Percentiles rank a stretch among this genome's conserved stretches.
Evolutionary conservation across 2,113 vertebrate species (phyloP).

Genomic region (Albula goreensis): DNA sequence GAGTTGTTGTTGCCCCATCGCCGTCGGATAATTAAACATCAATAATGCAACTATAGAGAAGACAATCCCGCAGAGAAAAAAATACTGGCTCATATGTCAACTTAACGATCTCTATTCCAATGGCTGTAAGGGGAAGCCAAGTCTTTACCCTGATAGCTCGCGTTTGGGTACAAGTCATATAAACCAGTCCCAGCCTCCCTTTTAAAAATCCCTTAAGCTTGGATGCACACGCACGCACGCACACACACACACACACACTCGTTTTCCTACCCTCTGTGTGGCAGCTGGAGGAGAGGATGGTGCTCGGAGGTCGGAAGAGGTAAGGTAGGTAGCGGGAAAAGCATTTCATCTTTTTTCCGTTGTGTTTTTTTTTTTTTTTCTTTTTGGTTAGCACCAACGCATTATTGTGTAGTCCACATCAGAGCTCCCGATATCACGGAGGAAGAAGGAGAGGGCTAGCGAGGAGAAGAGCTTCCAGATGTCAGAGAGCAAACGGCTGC

Average conservation of each 20-base stretch:
- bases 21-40: conserved; percentile 3
- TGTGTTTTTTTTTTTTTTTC: conserved; percentile 20
- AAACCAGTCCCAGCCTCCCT: background rate
- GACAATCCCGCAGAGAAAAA: background rate
- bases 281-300: conserved; percentile 80
- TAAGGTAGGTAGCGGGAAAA: conserved; percentile 84
- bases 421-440: conserved; percentile 19
- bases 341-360: conserved; percentile 79
- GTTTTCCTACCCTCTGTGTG: conserved; percentile 76
- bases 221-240: conserved; percentile 11
- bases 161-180: background rate
- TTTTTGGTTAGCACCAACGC: conserved; percentile 25
- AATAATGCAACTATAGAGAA: background rate
- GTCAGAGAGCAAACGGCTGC: conserved; percentile 38
- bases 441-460: conserved; percentile 36
- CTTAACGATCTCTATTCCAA: background rate
- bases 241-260: conserved; percentile 14
- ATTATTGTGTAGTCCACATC: conserved; percentile 32
- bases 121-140: background rate
- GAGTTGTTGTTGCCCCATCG: background rate
- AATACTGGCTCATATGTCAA: conserved; percentile 7
- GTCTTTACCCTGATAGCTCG: background rate
- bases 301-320: conserved; percentile 80
- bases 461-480: conserved; percentile 1
- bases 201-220: background rate